Conservation (phyloP, 2,888 invertebrate genomes). For the Zelleria hepariella region DNA sequence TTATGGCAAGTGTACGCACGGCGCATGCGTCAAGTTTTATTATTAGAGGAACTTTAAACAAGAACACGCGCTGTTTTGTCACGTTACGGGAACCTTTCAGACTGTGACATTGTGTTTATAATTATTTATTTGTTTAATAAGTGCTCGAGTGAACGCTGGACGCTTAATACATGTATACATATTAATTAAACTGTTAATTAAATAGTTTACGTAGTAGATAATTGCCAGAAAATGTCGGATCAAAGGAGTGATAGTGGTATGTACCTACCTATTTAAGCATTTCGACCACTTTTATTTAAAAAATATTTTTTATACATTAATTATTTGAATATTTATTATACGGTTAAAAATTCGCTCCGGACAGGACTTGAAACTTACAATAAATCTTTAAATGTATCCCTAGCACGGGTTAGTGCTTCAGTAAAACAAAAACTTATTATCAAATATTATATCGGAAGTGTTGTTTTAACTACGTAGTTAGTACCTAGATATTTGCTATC, state of each 20-base stretch:
- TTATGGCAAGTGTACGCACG: slow-evolving; percentile 55
- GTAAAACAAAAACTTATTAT: too few relatives aligned
- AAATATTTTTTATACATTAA: not conserved
- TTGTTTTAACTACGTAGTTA: too few relatives aligned
- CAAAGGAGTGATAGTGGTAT: not conserved
- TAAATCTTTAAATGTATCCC: too few relatives aligned
- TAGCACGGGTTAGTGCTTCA: too few relatives aligned
- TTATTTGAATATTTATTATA: not conserved
- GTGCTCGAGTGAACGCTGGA: not conserved
- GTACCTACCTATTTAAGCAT: not conserved
- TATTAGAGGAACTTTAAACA: slow-evolving; percentile 45
- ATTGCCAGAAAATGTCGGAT: not conserved
- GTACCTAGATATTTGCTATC: too few relatives aligned
- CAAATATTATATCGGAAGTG: too few relatives aligned
- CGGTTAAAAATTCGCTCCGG: too few relatives aligned
- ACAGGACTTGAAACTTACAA: too few relatives aligned
- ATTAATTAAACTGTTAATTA: not conserved
- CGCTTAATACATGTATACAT: not conserved
- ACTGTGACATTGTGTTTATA: slow-evolving; percentile 28
- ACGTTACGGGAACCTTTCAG: not conserved
- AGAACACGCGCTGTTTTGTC: slow-evolving; percentile 11
- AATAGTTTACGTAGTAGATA: not conserved
- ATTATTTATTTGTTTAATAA: slow-evolving; percentile 13
- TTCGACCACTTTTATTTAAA: not conserved
- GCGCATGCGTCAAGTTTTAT: slow-evolving; percentile 64